These are phyloP conservation scores for Drosophila cracens DNA, from an alignment of 2,888 invertebrate species.

Conservation along the genomic window DNA sequence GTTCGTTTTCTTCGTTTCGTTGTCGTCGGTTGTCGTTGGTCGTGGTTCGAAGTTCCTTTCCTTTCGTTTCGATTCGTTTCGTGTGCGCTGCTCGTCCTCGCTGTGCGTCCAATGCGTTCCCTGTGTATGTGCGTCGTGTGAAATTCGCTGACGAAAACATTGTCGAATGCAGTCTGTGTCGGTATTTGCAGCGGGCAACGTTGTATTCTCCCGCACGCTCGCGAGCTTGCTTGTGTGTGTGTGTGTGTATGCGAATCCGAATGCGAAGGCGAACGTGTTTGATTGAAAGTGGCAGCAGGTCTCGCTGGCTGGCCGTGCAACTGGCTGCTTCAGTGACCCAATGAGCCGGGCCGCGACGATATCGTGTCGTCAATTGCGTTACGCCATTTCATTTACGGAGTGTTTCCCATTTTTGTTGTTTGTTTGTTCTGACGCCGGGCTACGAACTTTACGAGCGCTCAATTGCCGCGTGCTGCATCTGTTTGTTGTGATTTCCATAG, in stretches of 20 bases:
- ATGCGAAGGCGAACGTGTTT: constrained; percentile 10
- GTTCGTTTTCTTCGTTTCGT: constrained; percentile 6
- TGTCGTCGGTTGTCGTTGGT: constrained; percentile 7
- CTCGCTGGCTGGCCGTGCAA: constrained; percentile 32
- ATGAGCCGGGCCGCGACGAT: constrained; percentile 61
- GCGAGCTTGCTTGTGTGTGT: background rate
- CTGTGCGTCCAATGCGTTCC: constrained; percentile 27
- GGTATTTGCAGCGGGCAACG: constrained; percentile 76
- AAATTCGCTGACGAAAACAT: constrained; percentile 67
- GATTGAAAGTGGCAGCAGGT: constrained; percentile 1
- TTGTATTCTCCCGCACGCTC: constrained; percentile 40
- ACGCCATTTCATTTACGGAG: constrained; percentile 13
- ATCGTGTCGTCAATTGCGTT: constrained; percentile 48
- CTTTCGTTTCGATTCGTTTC: constrained; percentile 31
- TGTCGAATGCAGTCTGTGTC: constrained; percentile 73
- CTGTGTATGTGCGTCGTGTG: constrained; percentile 52
- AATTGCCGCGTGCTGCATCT: constrained; percentile 16
- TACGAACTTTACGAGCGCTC: constrained; percentile 12
- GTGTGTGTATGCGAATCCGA: constrained; percentile 4
- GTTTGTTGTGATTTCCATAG: constrained; percentile 33
- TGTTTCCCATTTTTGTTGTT: background rate
- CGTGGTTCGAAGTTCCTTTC: background rate
- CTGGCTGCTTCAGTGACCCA: constrained; percentile 60
- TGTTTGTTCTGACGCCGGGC: constrained; percentile 1
- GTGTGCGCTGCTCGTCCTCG: constrained; percentile 28